Base-by-base conservation (phyloP, 2,113 vertebrate species). In the Hemibagrus wyckioides region DNA sequence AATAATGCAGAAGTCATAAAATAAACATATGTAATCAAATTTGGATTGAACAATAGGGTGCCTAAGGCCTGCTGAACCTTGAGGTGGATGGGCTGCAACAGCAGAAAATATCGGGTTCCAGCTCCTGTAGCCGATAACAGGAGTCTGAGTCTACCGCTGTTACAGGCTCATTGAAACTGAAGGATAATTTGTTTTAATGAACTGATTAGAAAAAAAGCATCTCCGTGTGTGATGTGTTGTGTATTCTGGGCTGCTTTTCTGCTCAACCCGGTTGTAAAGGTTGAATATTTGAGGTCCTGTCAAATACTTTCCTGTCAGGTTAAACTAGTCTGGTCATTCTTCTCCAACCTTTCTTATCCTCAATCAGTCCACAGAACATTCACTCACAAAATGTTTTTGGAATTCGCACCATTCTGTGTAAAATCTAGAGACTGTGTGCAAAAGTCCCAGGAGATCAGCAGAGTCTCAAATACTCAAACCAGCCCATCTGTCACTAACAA, bases 381-480 rank as follows among this genome's bases (percentile, higher is more conserved):
- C 19, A 41, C 36, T 71, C 69, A 71, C 33, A 33, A 71, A 71
- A 69, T 69, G 65, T 71, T 71, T 71, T 71, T 71, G n/a, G 33
- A 23, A 23, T 71, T 71, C 9, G 19, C 19, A 71, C 8, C 36
- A 41, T 71, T 41, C 8, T 71, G 69, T 71, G 36, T 71, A 71
- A 41, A 21, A 6, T 11, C 69, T 41, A 25, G 69, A 73, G 36
- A 41, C 36, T 73, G 39, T 48, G 23, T 48, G 73, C 48, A 15
- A 79, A 54, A 54, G 23, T 79, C 76, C 17, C 48, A 19, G 8
- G 17, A 54, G 30, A 76, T 50, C 73, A 54, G 76, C 7, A 79
- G 75, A n/a, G 44, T 44, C 71, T 75, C 11, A 76, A 71, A 76
- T 76, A 44, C 13, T 76, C 41, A n/a, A 76, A 76, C 73, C 73